Conservation (phyloP, 1,140 invertebrate species). For the Euschistus heros region DNA sequence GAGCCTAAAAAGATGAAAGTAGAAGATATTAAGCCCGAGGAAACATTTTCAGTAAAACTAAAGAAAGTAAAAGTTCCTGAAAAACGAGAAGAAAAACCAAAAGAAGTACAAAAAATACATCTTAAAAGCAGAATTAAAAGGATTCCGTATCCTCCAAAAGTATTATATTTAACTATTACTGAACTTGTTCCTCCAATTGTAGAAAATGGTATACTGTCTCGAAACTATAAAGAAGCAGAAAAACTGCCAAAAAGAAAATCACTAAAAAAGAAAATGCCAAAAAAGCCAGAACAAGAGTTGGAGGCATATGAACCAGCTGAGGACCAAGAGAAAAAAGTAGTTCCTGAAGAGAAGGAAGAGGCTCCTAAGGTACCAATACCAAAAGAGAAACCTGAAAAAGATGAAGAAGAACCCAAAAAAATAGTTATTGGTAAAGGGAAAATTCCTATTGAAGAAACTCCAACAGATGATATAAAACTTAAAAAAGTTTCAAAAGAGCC, state of each 20-base stretch:
- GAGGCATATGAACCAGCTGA: slow-evolving; percentile 29
- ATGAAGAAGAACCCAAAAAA: slow-evolving; percentile 26
- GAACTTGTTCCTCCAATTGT: slow-evolving; percentile 28
- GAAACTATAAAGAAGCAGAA: slow-evolving; percentile 35
- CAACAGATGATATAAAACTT: slow-evolving; percentile 24
- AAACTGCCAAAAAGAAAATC: slow-evolving; percentile 33
- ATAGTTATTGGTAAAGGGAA: slow-evolving; percentile 26
- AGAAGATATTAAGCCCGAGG: slow-evolving; percentile 30
- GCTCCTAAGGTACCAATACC: slow-evolving; percentile 33
- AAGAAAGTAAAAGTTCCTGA: slow-evolving; percentile 43
- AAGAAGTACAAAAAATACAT: slow-evolving; percentile 41
- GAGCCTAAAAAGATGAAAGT: slow-evolving; percentile 30
- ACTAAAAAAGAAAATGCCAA: slow-evolving; percentile 32
- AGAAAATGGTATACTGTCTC: slow-evolving; percentile 34
- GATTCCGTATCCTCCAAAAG: slow-evolving; percentile 34
- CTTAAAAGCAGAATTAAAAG: slow-evolving; percentile 51
- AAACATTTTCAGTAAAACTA: slow-evolving; percentile 48
- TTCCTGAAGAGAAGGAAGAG: slow-evolving; percentile 47
- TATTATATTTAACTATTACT: slow-evolving; percentile 29
- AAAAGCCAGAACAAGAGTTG: slow-evolving; percentile 36
- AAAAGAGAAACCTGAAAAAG: slow-evolving; percentile 29
- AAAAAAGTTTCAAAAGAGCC: slow-evolving; percentile 21
- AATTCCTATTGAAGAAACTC: slow-evolving; percentile 27
- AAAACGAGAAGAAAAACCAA: slow-evolving; percentile 40
- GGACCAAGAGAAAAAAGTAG: slow-evolving; percentile 35